Percentiles rank a stretch among this genome's conserved stretches.
phyloP scores from a whole-genome alignment of 2,113 vertebrate species.

The Atherinomorus stipes region DNA sequence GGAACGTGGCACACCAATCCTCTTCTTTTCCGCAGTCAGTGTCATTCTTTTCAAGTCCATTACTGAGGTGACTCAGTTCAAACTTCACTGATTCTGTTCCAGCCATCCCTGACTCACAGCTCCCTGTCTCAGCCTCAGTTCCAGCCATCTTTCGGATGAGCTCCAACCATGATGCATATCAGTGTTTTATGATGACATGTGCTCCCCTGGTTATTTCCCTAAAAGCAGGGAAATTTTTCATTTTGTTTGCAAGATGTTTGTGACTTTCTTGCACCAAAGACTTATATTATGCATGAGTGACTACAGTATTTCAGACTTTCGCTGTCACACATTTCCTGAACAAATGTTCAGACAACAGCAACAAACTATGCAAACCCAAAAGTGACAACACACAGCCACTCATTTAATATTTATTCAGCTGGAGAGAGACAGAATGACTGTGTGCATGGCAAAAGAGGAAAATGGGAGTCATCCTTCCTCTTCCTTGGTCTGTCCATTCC shows the following conservation, averaged over 20 bases:
- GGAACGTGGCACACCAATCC: background rate
- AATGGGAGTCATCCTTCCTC: conserved; percentile 54
- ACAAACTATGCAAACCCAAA: background rate
- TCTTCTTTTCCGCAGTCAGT: conserved; percentile 5
- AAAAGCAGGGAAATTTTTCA: background rate
- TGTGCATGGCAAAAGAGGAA: conserved; percentile 42
- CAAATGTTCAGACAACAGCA: background rate
- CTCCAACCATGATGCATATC: background rate
- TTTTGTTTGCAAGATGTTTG: background rate
- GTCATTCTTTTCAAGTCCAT: conserved; percentile 9
- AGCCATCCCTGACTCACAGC: background rate
- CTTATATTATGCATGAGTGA: background rate
- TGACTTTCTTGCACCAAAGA: background rate
- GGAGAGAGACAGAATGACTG: conserved; percentile 11
- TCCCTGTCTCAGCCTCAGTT: too few species aligned
- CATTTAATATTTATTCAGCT: conserved; percentile 36
- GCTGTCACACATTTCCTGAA: background rate
- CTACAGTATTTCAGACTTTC: background rate
- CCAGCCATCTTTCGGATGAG: too few species aligned
- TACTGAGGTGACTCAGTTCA: conserved; percentile 34
- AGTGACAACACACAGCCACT: background rate
- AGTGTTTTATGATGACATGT: background rate
- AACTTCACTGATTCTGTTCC: background rate
- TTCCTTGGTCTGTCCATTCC: conserved; percentile 44
- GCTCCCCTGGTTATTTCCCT: background rate